Evolutionary conservation across 2,113 vertebrate species (phyloP).

Genomic region (Psittacula cyanocephala): DNA sequence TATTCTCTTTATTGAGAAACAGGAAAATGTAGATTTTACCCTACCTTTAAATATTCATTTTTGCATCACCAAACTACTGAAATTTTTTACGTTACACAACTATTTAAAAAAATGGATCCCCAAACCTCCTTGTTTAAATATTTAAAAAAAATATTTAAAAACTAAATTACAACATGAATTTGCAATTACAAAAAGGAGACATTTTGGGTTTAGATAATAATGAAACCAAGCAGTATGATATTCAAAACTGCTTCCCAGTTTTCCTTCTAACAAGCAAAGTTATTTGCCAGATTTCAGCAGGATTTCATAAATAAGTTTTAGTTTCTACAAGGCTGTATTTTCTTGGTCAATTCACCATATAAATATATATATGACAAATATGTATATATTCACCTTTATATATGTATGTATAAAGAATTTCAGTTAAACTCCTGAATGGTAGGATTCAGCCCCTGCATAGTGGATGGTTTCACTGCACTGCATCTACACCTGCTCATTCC

Average conservation of each 20-base stretch:
- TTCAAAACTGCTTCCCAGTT: neutral
- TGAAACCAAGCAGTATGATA: neutral
- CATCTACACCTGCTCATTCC: neutral
- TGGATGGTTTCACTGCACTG: neutral
- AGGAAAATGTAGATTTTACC: neutral
- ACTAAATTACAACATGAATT: neutral
- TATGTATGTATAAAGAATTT: neutral
- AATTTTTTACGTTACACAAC: accelerated
- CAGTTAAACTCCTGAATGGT: neutral
- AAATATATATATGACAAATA: neutral
- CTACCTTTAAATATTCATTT: neutral
- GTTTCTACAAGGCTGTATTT: neutral
- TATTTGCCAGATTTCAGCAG: neutral
- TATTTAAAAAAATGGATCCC: neutral
- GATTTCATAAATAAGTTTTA: neutral
- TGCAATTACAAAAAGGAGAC: neutral
- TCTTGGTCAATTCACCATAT: neutral
- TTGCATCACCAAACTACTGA: neutral
- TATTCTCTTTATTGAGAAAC: neutral
- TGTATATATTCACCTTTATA: neutral
- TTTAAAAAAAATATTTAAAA: neutral
- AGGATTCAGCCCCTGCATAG: neutral
- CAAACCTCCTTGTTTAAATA: neutral
- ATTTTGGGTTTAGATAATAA: neutral
- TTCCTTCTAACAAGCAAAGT: neutral